Base-by-base conservation (phyloP, 2,888 invertebrate genomes). In the Drosophila paranaensis region DNA sequence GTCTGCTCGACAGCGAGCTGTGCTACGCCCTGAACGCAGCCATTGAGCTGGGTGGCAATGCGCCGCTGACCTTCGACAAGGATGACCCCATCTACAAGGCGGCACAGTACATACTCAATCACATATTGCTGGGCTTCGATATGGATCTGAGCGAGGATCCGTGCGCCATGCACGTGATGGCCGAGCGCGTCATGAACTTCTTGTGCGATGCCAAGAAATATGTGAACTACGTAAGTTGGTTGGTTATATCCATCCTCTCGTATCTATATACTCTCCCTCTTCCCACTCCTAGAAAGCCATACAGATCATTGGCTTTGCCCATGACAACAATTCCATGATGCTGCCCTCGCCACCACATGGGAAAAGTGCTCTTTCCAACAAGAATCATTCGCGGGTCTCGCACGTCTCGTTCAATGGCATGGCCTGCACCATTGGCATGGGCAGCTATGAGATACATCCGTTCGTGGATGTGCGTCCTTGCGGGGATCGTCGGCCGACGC, bases 71-170 rank as follows among this genome's bases (percentile, higher is more conserved):
- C 3, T 88, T 90, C 66, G 74, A 81, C 2, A 57, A 73, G 4
- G 82, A 87, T 14, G 90, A 91, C 74, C 90, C 89, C 27, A 92
- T 92, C 42, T 92, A 90, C 53, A 91, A 91, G 71, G 90, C 91
- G 4, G 93, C 92, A 0, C 89, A 91, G 39, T 92, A 89, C 35
- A 93, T 93, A 27, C 72, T 90, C 16, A 83, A 90, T 46, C 78
- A 89, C n/a, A 90, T 92, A 53, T 58, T 93, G 3, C 72, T 72
- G 0, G 90, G 86, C 5, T 91, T 91, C 43, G 65, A 86, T 25
- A 79, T 79, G n/a, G 92, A 92, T 62, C 68, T 92, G n/a, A 90
- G 91, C 37, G 70, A 72, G 0, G 88, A 92, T 61, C 61, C 70
- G 13, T 71, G 81, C n/a, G 76, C 87, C 3, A 51, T 72, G 37